Base-by-base conservation (phyloP, 2,888 invertebrate species). In the Linnaemya vulpina region DNA sequence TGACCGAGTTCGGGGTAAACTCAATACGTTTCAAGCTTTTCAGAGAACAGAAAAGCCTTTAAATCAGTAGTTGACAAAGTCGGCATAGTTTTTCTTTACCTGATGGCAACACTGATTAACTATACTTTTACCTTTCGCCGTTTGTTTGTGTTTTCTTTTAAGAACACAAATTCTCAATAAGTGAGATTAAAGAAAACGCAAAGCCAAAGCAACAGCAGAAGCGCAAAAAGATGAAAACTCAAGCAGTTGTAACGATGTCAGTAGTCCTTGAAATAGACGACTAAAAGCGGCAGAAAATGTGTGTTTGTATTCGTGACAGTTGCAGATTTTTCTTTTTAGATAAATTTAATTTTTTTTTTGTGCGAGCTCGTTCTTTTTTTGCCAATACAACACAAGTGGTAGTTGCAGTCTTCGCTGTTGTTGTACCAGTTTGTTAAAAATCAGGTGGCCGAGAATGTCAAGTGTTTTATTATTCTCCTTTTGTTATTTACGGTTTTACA, bases 371-470 rank as follows among this genome's bases (percentile, higher is more conserved):
- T n/a, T n/a, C 17, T 25, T 17, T 46, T 1, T 49, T 62, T 40
- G 20, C 7, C 10, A 13, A 40, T 7, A 40, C 7, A 22, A 30
- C 60, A 63, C 13, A 22, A 70, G 46, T n/a, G 1, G 35, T 51
- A 51, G 51, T 46, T 38, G 58, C 35, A 9, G 38, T 70, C 25
- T 43, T 67, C 3, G 25, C 30, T 38, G 30, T 46, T 80, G n/a
- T 49, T 58, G 38, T 40, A 43, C 65, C 25, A 49, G 51, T 46
- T 78, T 80, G 51, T 79, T 77, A 40, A 84, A 51, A 80, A 76
- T 80, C 82, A 82, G 82, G 68, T 85, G 70, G 74, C 68, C 58
- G 49, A 70, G 40, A 82, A 78, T 65, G 78, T 82, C 70, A 82
- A 82, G 70, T 82, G 70, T 75, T 78, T 80, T 74, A 65, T 81